Evolutionary conservation across 1,140 invertebrate species (phyloP).

Genomic region (Goniozus legneri): DNA sequence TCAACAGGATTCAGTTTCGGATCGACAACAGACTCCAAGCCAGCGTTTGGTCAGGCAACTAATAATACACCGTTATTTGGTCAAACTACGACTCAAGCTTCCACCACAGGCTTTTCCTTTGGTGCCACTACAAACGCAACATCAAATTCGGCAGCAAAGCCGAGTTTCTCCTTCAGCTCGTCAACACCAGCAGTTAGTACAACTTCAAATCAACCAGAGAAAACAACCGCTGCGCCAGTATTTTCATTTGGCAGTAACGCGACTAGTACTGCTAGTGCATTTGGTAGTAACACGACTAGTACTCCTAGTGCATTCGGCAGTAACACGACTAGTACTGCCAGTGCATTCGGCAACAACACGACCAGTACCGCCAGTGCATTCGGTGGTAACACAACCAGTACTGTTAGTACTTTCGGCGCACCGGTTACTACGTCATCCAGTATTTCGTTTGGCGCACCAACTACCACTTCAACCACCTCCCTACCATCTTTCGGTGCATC

Average conservation of each 20-base stretch:
- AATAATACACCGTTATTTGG: neutral
- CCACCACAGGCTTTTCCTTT: neutral
- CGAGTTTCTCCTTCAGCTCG: neutral
- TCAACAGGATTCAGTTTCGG: neutral
- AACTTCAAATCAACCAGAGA: neutral
- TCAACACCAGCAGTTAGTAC: neutral
- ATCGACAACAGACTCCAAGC: too few species aligned
- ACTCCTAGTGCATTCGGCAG: neutral
- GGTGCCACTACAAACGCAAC: neutral
- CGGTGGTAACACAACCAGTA: neutral
- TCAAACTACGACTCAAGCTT: neutral
- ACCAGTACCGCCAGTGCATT: neutral
- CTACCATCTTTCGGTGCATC: neutral
- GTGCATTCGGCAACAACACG: neutral
- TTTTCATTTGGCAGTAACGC: neutral
- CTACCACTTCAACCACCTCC: neutral
- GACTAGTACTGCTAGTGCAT: neutral
- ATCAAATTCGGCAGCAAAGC: slow-evolving; percentile 1
- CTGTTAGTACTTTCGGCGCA: neutral
- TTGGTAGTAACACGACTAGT: neutral
- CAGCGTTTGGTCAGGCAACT: too few species aligned
- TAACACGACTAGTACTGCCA: neutral
- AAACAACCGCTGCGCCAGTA: neutral
- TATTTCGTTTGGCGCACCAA: slow-evolving; percentile 4
- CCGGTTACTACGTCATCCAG: neutral